Percentiles rank a stretch among this genome's conserved stretches.
Evolutionary conservation across 2,797 vertebrate genomes (phyloP).

Genomic region (Oreochromis grahami): DNA sequence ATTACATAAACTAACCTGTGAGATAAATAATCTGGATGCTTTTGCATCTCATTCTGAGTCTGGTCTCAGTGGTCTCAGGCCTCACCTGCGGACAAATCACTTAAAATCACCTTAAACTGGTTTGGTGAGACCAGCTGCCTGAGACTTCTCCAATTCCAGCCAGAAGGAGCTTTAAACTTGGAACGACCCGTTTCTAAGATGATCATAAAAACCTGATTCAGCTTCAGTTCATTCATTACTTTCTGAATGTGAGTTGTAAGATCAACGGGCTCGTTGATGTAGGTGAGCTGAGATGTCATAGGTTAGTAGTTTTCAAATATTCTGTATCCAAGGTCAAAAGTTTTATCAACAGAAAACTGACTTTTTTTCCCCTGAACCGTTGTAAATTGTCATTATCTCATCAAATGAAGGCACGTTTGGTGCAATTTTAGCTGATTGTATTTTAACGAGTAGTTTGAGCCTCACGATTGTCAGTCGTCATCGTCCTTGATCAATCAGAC

Average conservation of each 20-base stretch:
- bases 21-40: not conserved
- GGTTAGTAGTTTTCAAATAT: not conserved
- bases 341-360: not conserved
- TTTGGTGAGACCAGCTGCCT: not conserved
- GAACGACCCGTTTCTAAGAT: not conserved
- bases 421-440: not conserved
- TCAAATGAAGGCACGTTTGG: not conserved
- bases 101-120: not conserved
- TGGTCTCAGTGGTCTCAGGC: not conserved
- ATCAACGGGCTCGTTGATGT: not conserved
- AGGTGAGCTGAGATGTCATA: not conserved
- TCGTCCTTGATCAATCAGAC: not conserved
- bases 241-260: not conserved
- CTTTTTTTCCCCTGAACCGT: accelerated
- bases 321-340: not conserved
- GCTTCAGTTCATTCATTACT: accelerated
- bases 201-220: accelerated
- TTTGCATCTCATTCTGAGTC: not conserved
- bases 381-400: not conserved
- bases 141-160: not conserved
- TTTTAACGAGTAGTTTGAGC: accelerated
- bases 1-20: not conserved
- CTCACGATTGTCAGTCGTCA: no score
- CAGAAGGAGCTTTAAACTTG: not conserved
- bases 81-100: not conserved